Percentiles rank a stretch among this genome's conserved stretches.
Evolutionary conservation across 2,113 vertebrate species (phyloP).

Genomic region (Paradoxurus hermaphroditus): DNA sequence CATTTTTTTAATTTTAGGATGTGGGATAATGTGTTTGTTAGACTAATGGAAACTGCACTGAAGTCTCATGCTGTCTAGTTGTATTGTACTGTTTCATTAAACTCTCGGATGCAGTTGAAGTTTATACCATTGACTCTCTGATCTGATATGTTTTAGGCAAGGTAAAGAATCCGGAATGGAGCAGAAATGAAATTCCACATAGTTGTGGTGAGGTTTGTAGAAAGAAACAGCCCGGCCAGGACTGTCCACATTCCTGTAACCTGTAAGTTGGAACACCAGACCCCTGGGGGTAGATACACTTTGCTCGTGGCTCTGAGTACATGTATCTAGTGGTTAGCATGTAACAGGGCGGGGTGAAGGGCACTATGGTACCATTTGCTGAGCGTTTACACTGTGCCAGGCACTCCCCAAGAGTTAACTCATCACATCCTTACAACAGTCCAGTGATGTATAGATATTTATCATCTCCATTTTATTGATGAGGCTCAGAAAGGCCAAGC

Average conservation of each 20-base stretch:
- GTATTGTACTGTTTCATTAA: slow-evolving; percentile 28
- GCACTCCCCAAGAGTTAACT: background rate
- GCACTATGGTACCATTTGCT: background rate
- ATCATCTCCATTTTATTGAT: background rate
- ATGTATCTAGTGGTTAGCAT: background rate
- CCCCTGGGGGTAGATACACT: background rate
- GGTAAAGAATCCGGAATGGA: slow-evolving; percentile 97
- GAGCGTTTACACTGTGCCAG: background rate
- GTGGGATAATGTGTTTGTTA: background rate
- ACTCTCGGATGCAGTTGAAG: background rate
- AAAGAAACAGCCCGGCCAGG: slow-evolving; percentile 91
- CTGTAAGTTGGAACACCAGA: slow-evolving; percentile 88
- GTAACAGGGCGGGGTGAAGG: background rate
- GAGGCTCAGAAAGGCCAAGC: background rate
- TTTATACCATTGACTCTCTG: slow-evolving; percentile 49
- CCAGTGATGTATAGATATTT: background rate
- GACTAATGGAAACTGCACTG: slow-evolving; percentile 9
- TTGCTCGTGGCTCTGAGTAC: background rate
- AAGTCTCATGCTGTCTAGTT: background rate
- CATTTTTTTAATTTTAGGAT: slow-evolving; percentile 48
- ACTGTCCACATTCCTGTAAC: slow-evolving; percentile 97
- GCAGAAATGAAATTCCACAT: slow-evolving; percentile 97
- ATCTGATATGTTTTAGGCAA: slow-evolving; percentile 86
- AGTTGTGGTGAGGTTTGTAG: slow-evolving; percentile 99
- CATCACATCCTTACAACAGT: background rate